phyloP scores from a whole-genome alignment of 2,797 vertebrate species.

The Gallirallus australis region DNA sequence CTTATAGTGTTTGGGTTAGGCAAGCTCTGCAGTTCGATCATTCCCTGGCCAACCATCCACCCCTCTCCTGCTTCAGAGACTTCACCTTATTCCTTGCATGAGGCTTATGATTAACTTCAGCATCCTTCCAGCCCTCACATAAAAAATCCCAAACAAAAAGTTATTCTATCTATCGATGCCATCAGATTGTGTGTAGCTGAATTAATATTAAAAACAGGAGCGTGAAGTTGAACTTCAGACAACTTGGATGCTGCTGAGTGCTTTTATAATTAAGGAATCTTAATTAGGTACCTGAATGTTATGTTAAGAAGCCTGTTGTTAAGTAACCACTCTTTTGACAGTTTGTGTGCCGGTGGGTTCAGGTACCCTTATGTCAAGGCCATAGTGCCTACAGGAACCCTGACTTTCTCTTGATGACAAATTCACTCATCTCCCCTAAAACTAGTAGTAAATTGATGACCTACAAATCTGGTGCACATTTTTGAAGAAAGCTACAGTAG shows the following conservation, averaged over 20 bases:
- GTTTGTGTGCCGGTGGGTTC: background rate
- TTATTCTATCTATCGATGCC: background rate
- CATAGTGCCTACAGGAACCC: background rate
- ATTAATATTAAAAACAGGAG: background rate
- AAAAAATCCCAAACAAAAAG: background rate
- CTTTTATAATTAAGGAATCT: background rate
- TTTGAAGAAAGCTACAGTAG: background rate
- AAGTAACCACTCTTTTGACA: background rate
- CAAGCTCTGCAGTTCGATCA: background rate
- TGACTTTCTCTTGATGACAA: background rate
- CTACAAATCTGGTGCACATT: background rate
- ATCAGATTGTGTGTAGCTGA: background rate
- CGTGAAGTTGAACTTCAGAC: background rate
- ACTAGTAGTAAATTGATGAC: background rate
- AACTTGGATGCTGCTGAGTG: background rate
- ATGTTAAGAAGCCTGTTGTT: background rate
- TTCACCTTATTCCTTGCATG: background rate
- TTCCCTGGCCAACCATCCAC: background rate
- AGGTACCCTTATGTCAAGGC: background rate
- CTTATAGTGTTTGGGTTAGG: background rate
- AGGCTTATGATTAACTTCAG: background rate
- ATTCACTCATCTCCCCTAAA: rapidly evolving
- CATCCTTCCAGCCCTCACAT: background rate
- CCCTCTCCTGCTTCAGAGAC: background rate
- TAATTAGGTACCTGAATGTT: background rate